phyloP scores from a whole-genome alignment of 2,797 vertebrate species.

The Iguana delicatissima region DNA sequence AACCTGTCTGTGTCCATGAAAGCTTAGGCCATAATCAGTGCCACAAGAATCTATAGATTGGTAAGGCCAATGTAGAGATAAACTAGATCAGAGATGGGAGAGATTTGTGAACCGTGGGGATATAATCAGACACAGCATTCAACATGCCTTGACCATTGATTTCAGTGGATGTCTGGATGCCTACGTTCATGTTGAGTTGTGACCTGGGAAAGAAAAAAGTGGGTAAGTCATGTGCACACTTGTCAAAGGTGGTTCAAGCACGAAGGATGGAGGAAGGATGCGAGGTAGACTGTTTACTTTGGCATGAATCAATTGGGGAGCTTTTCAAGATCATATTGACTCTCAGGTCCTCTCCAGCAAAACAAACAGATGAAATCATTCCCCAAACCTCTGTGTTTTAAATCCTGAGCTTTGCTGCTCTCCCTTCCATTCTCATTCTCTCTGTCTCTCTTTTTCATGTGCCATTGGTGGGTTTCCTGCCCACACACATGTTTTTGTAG shows the following conservation, averaged over 20 bases:
- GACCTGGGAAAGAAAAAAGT: constrained; percentile 1
- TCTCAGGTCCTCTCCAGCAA: constrained; percentile 58
- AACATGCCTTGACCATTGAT: background rate
- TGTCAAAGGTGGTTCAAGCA: constrained; percentile 19
- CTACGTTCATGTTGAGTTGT: background rate
- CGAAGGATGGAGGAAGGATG: constrained; percentile 14
- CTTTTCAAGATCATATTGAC: constrained; percentile 57
- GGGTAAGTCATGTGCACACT: background rate
- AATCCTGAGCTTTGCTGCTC: background rate
- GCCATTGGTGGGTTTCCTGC: background rate
- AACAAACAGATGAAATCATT: constrained; percentile 60
- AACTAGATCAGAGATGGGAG: background rate
- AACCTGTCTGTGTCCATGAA: background rate
- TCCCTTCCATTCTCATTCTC: background rate
- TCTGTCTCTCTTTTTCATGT: background rate
- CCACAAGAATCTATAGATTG: background rate
- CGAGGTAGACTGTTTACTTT: constrained; percentile 69
- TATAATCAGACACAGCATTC: background rate
- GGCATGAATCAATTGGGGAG: constrained; percentile 61
- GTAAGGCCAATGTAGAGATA: background rate
- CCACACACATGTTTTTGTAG: background rate
- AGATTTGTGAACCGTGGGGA: background rate
- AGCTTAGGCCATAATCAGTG: background rate
- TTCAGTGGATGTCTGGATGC: background rate
- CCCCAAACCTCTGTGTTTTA: constrained; percentile 28